A percentile compares a stretch with the other conserved stretches of the same genome.
Conservation (phyloP, 2,113 vertebrate genomes). For the Zosterops borbonicus region DNA sequence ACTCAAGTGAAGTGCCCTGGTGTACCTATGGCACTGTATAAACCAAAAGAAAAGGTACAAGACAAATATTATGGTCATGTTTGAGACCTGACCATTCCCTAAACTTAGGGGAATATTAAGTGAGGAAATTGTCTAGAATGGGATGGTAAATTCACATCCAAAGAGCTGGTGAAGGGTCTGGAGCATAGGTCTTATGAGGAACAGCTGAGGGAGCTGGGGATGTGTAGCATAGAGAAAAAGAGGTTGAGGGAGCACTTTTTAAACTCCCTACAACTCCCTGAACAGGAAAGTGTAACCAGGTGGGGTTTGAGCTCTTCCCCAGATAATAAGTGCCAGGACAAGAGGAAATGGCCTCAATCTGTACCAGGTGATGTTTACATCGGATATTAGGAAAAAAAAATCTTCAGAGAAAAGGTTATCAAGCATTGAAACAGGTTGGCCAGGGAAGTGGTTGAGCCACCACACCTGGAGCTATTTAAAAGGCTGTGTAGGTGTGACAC, state of each 20-base stretch:
- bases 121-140: background rate
- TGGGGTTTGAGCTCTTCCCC: background rate
- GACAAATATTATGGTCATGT: background rate
- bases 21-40: background rate
- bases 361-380: background rate
- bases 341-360: background rate
- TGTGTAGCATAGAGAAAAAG: background rate
- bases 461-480: background rate
- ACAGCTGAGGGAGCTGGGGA: background rate
- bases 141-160: background rate
- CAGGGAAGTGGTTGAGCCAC: background rate
- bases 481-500: background rate
- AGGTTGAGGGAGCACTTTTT: background rate
- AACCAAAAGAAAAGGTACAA: background rate
- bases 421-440: background rate
- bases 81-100: background rate
- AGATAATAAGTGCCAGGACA: background rate
- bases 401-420: background rate
- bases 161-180: background rate
- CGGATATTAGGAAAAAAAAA: background rate
- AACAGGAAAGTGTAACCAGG: rapidly evolving
- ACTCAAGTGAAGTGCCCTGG: background rate
- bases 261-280: background rate
- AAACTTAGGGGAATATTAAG: background rate
- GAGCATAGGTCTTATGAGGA: background rate